These are phyloP conservation scores for Drosophila persimilis DNA, from an alignment of 1,140 invertebrate genomes.

Conservation along the genomic window DNA sequence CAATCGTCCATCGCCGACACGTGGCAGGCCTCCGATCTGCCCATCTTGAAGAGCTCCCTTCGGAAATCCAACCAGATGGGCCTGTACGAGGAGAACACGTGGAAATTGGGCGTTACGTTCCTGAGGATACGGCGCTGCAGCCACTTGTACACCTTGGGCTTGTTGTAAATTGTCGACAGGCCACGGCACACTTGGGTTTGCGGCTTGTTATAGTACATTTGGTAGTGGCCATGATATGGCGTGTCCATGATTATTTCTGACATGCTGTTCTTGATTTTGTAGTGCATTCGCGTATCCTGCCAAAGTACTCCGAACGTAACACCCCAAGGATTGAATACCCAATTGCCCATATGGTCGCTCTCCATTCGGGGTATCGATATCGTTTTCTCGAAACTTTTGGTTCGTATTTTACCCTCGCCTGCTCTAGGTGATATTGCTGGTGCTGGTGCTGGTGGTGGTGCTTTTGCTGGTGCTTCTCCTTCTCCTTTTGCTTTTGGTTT, in stretches of 20 bases:
- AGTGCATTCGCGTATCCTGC: slow-evolving; percentile 2
- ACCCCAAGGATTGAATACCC: slow-evolving; percentile 10
- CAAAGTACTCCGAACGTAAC: slow-evolving; percentile 3
- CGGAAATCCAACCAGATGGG: not conserved
- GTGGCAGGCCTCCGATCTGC: slow-evolving; percentile 6
- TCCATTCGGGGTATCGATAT: not conserved
- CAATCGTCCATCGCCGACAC: not conserved
- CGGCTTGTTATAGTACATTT: not conserved
- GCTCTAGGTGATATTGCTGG: not conserved
- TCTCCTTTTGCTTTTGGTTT: not conserved
- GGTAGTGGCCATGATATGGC: not conserved
- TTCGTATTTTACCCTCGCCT: not conserved
- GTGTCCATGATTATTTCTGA: not conserved
- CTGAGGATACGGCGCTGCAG: not conserved
- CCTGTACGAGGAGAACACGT: not conserved
- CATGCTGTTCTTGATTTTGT: not conserved
- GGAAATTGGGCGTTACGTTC: too few species aligned
- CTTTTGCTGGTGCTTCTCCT: not conserved
- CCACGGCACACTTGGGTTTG: not conserved
- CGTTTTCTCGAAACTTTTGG: not conserved
- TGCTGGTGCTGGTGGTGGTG: not conserved
- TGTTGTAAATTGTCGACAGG: slow-evolving; percentile 6
- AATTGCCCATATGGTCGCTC: not conserved
- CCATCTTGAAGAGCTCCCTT: not conserved
- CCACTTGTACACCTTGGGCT: not conserved